Conservation (phyloP, 2,888 invertebrate species). For the Panopea generosa region DNA sequence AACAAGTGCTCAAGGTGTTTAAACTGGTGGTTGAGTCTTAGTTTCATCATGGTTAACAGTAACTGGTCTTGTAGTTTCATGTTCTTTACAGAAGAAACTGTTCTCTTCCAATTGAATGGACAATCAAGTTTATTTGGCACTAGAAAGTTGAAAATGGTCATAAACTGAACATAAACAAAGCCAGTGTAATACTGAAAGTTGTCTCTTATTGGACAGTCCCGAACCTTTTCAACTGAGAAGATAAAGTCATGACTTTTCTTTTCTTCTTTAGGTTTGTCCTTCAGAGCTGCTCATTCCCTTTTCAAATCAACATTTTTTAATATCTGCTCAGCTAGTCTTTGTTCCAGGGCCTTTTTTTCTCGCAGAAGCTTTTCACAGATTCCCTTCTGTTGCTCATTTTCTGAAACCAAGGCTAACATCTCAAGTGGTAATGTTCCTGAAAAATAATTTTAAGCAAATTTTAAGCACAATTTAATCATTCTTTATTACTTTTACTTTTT, state of each 20-base stretch:
- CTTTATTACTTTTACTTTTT: too few relatives aligned
- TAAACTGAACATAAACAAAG: constrained; percentile 26
- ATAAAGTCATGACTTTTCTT: too few relatives aligned
- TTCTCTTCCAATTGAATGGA: constrained; percentile 14
- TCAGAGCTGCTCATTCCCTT: background rate
- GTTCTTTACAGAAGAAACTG: constrained; percentile 10
- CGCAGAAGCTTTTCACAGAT: constrained; percentile 34
- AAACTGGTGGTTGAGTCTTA: constrained; percentile 40
- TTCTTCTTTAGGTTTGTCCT: constrained; percentile 3
- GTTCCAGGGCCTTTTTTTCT: constrained; percentile 20
- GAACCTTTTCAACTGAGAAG: background rate
- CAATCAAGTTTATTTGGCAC: constrained; percentile 13
- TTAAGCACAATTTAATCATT: too few relatives aligned
- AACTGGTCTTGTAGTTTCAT: constrained; percentile 41
- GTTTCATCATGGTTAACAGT: constrained; percentile 36
- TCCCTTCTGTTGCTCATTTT: constrained; percentile 13
- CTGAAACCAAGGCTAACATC: constrained; percentile 21
- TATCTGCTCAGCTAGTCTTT: constrained; percentile 7
- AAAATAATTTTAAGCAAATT: too few relatives aligned
- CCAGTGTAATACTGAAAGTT: constrained; percentile 38
- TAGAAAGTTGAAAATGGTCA: constrained; percentile 41
- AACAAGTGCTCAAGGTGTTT: constrained; percentile 46
- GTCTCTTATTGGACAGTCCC: constrained; percentile 5
- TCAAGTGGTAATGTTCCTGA: too few relatives aligned
- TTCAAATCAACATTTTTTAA: constrained; percentile 1